Percentiles rank a stretch among this genome's conserved stretches.
Evolutionary conservation across 2,113 vertebrate genomes (phyloP).

Genomic region (Turdus rufiventris): DNA sequence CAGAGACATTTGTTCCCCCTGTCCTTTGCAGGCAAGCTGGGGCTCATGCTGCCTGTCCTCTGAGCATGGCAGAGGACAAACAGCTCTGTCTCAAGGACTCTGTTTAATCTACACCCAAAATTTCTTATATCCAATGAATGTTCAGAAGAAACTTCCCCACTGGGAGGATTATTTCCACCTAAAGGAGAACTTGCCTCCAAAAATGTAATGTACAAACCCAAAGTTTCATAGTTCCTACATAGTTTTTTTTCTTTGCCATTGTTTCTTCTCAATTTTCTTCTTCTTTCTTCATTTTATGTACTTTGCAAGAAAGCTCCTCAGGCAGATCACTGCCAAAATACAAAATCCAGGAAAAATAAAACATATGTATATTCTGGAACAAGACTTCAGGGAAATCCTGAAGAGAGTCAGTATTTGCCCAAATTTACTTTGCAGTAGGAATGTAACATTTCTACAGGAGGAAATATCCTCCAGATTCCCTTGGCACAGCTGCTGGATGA

Average conservation of each 20-base stretch:
- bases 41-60: not conserved
- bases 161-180: not conserved
- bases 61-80: not conserved
- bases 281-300: not conserved
- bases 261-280: not conserved
- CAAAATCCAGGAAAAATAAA: not conserved
- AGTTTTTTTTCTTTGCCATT: not conserved
- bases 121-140: not conserved
- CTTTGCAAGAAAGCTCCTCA: not conserved
- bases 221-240: not conserved
- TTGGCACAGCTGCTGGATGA: not conserved
- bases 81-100: not conserved
- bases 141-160: not conserved
- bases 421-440: not conserved
- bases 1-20: not conserved
- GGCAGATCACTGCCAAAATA: not conserved
- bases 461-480: not conserved
- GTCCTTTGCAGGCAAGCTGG: not conserved
- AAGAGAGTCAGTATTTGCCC: not conserved
- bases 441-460: not conserved
- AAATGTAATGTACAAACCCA: not conserved
- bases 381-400: not conserved
- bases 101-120: not conserved
- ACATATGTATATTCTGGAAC: not conserved
- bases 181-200: not conserved